Conservation (phyloP, 2,113 vertebrate genomes). For the Riparia riparia region DNA sequence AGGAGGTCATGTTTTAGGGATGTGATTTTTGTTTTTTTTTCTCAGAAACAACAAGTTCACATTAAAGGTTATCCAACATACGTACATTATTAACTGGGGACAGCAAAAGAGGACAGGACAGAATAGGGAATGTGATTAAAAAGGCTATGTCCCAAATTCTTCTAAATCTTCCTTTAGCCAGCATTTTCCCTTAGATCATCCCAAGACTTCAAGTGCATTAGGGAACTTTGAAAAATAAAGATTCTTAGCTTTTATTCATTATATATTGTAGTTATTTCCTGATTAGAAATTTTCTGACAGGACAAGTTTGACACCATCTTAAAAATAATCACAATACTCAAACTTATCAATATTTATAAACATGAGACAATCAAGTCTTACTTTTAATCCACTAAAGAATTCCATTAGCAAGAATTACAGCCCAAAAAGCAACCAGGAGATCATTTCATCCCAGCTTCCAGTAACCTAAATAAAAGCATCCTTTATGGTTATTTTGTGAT, state of each 20-base stretch:
- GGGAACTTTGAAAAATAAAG: not conserved
- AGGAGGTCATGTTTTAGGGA: not conserved
- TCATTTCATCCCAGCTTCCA: not conserved
- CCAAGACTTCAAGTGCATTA: not conserved
- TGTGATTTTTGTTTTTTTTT: not conserved
- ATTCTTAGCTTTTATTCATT: not conserved
- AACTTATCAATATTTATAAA: not conserved
- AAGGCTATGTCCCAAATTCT: not conserved
- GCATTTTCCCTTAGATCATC: not conserved
- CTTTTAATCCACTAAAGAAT: not conserved
- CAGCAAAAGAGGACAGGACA: not conserved
- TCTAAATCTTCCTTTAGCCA: not conserved
- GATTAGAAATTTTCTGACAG: not conserved
- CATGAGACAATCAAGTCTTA: not conserved
- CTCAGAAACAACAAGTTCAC: not conserved
- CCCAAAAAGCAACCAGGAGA: not conserved
- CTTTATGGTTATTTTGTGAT: not conserved
- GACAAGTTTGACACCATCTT: not conserved
- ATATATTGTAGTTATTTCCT: not conserved
- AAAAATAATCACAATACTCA: not conserved
- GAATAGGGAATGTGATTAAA: not conserved
- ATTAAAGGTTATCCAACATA: not conserved
- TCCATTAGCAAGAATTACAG: not conserved
- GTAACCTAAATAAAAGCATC: not conserved
- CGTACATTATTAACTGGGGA: not conserved